These are phyloP conservation scores for Lydus trimaculatus DNA, from an alignment of 2,888 invertebrate species.

Conservation along the genomic window DNA sequence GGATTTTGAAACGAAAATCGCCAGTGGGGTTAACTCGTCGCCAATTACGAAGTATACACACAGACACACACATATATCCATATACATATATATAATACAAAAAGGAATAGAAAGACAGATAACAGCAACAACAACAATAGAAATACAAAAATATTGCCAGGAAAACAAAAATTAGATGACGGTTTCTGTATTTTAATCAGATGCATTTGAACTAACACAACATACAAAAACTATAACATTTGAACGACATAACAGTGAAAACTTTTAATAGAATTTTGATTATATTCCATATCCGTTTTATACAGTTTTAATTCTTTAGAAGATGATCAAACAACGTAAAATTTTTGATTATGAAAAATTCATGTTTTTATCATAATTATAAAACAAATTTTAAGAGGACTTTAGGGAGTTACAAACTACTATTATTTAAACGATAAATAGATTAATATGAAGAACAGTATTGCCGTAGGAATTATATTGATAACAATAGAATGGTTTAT, in stretches of 20 bases:
- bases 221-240: constrained; percentile 8
- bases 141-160: constrained; percentile 31
- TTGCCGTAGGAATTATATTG: too few species aligned
- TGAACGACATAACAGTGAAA: constrained; percentile 21
- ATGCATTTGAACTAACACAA: constrained; percentile 25
- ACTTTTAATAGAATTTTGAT: constrained; percentile 38
- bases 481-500: too few species aligned
- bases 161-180: constrained; percentile 39
- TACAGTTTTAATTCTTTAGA: constrained; percentile 1
- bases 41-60: background rate
- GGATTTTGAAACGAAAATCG: background rate
- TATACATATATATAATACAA: background rate
- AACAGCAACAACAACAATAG: background rate
- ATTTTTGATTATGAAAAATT: background rate
- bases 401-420: background rate
- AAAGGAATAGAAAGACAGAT: background rate
- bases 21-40: background rate
- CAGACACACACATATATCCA: too few species aligned
- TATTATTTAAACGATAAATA: too few species aligned
- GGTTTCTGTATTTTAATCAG: constrained; percentile 30
- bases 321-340: background rate
- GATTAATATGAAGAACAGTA: too few species aligned
- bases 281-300: background rate
- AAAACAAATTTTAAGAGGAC: background rate
- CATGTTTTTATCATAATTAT: background rate